Conservation (phyloP, 2,113 vertebrate species). For the Podarcis cretensis region DNA sequence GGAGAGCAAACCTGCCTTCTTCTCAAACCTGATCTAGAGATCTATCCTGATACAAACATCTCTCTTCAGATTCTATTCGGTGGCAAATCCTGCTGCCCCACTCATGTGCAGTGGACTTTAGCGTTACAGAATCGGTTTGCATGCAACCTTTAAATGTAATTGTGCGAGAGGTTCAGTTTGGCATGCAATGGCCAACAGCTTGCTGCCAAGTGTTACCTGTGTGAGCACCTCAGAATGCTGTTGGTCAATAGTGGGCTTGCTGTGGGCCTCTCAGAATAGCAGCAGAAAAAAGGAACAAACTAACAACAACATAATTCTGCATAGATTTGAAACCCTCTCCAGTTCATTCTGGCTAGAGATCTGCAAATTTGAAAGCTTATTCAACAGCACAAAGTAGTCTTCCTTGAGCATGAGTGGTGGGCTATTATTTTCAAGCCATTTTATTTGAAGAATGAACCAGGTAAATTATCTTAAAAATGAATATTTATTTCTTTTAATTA, state of each 20-base stretch:
- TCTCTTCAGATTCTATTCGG: neutral
- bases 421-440: neutral
- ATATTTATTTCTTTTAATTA: neutral
- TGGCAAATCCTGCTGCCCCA: neutral
- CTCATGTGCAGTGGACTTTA: neutral
- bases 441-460: neutral
- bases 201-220: neutral
- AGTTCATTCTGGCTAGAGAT: neutral
- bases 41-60: neutral
- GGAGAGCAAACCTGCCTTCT: neutral
- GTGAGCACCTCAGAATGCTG: neutral
- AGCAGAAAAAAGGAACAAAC: neutral
- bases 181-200: neutral
- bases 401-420: neutral
- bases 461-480: neutral
- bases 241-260: neutral
- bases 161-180: neutral
- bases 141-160: neutral
- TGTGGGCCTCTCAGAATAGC: no score
- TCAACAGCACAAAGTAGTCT: neutral
- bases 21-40: neutral
- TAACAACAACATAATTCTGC: no score
- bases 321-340: neutral
- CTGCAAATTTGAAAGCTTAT: neutral
- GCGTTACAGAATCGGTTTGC: neutral